Percentiles rank a stretch among this genome's conserved stretches.
These are phyloP conservation scores for Gymnosoma rotundatum DNA, from an alignment of 2,888 invertebrate genomes.

Conservation along the genomic window DNA sequence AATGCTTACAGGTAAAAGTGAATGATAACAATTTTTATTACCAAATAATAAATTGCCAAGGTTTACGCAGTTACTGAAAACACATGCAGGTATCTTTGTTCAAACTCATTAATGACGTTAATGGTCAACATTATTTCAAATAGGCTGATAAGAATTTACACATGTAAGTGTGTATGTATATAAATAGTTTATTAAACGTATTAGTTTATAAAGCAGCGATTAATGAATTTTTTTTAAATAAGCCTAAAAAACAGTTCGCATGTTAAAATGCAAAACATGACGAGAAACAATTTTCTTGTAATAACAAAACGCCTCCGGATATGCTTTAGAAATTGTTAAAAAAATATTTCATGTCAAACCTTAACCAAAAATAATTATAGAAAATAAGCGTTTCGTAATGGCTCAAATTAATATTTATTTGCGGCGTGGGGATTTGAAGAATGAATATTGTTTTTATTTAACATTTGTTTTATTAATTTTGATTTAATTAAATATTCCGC, in stretches of 20 bases:
- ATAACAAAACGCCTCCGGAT: slow-evolving; percentile 37
- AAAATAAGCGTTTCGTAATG: no score
- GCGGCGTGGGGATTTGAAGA: no score
- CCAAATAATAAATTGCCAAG: slow-evolving; percentile 20
- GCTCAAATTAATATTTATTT: no score
- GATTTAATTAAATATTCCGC: no score
- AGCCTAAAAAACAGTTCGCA: slow-evolving; percentile 52
- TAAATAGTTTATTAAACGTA: no score
- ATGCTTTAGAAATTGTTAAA: slow-evolving; percentile 22
- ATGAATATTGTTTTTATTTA: no score
- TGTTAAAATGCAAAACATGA: slow-evolving; percentile 45
- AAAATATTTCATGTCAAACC: no score
- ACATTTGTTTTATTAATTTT: no score
- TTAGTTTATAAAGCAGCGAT: no score
- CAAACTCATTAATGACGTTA: slow-evolving; percentile 32
- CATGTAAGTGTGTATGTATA: not conserved
- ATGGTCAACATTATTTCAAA: slow-evolving; percentile 8
- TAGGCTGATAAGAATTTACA: slow-evolving; percentile 33
- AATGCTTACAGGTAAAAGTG: no score
- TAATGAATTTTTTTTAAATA: slow-evolving; percentile 25
- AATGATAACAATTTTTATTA: no score
- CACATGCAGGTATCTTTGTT: not conserved
- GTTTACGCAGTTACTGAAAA: slow-evolving; percentile 43
- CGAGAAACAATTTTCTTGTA: not conserved
- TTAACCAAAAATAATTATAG: no score